phyloP scores from a whole-genome alignment of 2,797 vertebrate genomes.

The Alfaro cultratus region DNA sequence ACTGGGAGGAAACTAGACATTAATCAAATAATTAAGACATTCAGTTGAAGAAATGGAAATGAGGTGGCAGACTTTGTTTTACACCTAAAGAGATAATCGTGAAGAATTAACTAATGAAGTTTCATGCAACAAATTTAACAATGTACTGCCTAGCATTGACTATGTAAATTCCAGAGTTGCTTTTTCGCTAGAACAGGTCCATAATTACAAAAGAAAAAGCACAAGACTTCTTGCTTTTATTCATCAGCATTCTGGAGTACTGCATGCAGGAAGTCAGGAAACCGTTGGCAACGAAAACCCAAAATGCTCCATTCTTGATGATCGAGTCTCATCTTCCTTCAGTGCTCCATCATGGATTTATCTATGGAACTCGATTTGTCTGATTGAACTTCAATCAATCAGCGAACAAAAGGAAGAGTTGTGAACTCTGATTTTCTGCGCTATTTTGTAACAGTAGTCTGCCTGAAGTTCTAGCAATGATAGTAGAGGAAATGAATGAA shows the following conservation, averaged over 20 bases:
- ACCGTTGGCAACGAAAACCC: neutral
- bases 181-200: neutral
- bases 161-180: neutral
- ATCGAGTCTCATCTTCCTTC: too few species aligned
- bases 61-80: neutral
- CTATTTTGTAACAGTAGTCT: too few species aligned
- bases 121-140: neutral
- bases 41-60: neutral
- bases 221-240: neutral
- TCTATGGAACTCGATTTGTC: too few species aligned
- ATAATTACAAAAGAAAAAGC: neutral
- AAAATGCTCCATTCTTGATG: neutral
- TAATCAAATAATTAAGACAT: neutral
- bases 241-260: neutral
- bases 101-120: neutral
- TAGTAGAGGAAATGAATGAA: too few species aligned
- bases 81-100: neutral
- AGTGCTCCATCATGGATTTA: too few species aligned
- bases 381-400: too few species aligned
- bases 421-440: too few species aligned
- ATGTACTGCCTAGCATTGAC: neutral
- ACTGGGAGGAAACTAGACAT: neutral
- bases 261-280: neutral
- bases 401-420: too few species aligned
- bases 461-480: too few species aligned